These are phyloP conservation scores for Pecten maximus DNA, from an alignment of 2,888 invertebrate species.

Conservation along the genomic window DNA sequence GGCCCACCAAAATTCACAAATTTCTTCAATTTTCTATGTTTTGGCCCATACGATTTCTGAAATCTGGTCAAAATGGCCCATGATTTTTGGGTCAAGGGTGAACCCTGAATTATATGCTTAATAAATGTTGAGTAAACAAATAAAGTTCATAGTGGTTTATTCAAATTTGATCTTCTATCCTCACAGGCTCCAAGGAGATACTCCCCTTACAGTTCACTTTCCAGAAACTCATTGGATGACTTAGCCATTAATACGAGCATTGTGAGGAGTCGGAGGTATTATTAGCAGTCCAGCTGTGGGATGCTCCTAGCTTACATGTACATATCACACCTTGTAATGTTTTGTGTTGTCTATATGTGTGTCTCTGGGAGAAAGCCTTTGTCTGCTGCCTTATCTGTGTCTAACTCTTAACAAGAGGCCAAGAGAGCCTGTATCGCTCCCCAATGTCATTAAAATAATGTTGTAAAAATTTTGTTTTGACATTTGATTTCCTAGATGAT, in stretches of 20 bases:
- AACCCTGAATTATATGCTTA: too few relatives aligned
- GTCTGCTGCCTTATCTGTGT: neutral
- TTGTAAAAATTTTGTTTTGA: too few relatives aligned
- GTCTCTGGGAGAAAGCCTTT: neutral
- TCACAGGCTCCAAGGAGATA: neutral
- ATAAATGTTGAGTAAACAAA: too few relatives aligned
- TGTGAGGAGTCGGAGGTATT: conserved; percentile 73
- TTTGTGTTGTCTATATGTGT: neutral
- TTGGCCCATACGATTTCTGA: too few relatives aligned
- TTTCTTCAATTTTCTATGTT: too few relatives aligned
- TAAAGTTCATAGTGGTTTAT: conserved; percentile 8
- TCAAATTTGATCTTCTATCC: neutral
- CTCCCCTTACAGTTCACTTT: conserved; percentile 41
- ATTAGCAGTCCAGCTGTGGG: conserved; percentile 49
- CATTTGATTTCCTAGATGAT: too few relatives aligned
- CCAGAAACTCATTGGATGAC: conserved; percentile 63
- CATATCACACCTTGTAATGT: conserved; percentile 36
- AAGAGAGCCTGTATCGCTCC: too few relatives aligned
- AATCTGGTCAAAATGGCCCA: too few relatives aligned
- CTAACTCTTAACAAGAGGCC: too few relatives aligned
- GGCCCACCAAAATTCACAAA: too few relatives aligned
- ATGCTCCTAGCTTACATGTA: conserved; percentile 44
- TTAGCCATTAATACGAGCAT: conserved; percentile 70
- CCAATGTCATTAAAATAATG: too few relatives aligned
- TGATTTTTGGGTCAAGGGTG: too few relatives aligned